A percentile compares a stretch with the other conserved stretches of the same genome.
Evolutionary conservation across 30 jellyfish, hydroid and myxozoan species (phyloP).

Genomic region (Haliclystus octoradiatus): DNA sequence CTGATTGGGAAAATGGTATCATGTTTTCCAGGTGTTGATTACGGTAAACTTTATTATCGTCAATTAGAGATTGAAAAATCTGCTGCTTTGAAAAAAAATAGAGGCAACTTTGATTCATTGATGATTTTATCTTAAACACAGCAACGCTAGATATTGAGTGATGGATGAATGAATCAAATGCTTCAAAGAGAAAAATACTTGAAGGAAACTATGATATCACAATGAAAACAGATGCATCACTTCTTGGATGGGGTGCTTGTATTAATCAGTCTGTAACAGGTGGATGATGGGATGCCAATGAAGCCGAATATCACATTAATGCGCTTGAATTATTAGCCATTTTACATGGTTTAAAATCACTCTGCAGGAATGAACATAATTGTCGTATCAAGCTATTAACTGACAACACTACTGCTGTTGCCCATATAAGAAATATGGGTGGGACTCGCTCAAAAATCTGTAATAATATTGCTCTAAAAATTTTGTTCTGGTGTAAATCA

Average conservation of each 20-base stretch:
- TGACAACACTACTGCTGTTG: conserved; percentile 30
- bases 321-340: conserved; percentile 12
- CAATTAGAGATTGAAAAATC: background rate
- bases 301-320: conserved; percentile 2
- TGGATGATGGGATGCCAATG: conserved; percentile 7
- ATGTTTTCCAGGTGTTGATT: background rate
- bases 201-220: no score
- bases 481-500: conserved; percentile 19
- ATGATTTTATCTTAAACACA: background rate
- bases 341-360: conserved; percentile 5
- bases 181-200: no score
- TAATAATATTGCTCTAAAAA: conserved; percentile 4
- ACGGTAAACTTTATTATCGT: conserved; percentile 4
- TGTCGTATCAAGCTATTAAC: conserved; percentile 5
- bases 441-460: conserved; percentile 9
- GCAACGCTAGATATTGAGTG: no score
- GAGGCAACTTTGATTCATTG: background rate
- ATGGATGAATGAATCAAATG: no score
- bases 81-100: background rate
- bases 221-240: conserved; percentile 10
- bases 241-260: conserved; percentile 21
- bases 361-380: background rate
- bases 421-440: conserved; percentile 23
- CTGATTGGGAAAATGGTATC: no score
- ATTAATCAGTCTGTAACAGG: background rate